These are phyloP conservation scores for Acanthococcus lagerstroemiae DNA, from an alignment of 2,888 invertebrate species.

Conservation along the genomic window DNA sequence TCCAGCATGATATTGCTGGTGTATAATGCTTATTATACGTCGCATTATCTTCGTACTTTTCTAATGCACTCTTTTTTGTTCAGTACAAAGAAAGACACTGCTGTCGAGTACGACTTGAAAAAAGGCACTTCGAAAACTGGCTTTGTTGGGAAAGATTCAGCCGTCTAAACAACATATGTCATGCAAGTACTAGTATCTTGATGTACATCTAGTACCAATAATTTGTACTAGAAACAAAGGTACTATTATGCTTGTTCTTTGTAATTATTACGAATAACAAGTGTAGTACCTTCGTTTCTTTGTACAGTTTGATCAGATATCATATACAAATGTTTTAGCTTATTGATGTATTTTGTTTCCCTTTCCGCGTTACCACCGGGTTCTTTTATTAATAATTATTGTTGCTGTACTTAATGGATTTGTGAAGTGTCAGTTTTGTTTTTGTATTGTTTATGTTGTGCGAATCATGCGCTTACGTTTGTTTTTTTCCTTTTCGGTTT, in stretches of 20 bases:
- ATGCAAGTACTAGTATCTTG: too few relatives aligned
- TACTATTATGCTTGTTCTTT: neutral
- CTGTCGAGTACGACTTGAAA: slow-evolving; percentile 71
- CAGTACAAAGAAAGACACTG: slow-evolving; percentile 61
- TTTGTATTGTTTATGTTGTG: neutral
- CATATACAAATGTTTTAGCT: too few relatives aligned
- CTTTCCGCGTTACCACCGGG: neutral
- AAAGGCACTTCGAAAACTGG: slow-evolving; percentile 73
- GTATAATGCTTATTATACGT: too few relatives aligned
- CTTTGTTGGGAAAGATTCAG: slow-evolving; percentile 82
- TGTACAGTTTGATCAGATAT: too few relatives aligned
- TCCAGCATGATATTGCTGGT: too few relatives aligned
- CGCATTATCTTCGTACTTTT: neutral
- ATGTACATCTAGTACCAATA: neutral
- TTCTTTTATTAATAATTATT: neutral
- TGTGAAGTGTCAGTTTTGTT: too few relatives aligned
- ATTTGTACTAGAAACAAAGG: neutral
- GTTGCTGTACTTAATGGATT: too few relatives aligned
- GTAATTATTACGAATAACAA: too few relatives aligned
- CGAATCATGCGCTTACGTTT: neutral
- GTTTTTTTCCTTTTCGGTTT: neutral
- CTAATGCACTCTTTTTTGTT: slow-evolving; percentile 36
- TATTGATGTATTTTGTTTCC: neutral
- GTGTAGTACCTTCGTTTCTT: too few relatives aligned
- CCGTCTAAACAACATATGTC: slow-evolving; percentile 54